Evolutionary conservation across 2,113 vertebrate species (phyloP).

Genomic region (Brachyhypopomus occidentalis): DNA sequence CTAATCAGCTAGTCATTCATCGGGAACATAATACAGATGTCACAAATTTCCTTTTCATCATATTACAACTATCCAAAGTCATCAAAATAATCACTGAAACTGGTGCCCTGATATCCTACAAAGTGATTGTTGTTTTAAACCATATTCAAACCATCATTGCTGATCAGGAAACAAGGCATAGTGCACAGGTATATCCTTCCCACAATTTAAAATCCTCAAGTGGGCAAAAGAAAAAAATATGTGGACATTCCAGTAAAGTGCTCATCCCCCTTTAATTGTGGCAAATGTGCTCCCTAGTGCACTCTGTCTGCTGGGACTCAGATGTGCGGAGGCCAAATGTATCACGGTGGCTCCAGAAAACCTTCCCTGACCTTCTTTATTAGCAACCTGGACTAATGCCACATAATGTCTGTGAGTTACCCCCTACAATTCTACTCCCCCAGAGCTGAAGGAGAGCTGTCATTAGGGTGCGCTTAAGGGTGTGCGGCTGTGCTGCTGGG

Average conservation of each 20-base stretch:
- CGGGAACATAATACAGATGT: neutral
- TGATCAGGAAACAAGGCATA: neutral
- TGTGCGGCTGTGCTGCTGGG: constrained; percentile 84
- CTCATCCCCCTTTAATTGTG: neutral
- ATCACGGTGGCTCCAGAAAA: constrained; percentile 63
- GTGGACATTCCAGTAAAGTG: neutral
- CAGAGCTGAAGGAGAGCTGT: constrained; percentile 83
- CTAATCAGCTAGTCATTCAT: neutral
- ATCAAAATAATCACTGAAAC: neutral
- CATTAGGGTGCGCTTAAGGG: constrained; percentile 85
- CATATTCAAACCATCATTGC: neutral
- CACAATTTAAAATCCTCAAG: no score
- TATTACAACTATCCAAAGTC: neutral
- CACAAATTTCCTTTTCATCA: neutral
- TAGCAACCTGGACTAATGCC: constrained; percentile 77
- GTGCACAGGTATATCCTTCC: no score
- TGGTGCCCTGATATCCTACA: neutral
- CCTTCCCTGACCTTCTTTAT: constrained; percentile 74
- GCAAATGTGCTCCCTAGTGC: constrained; percentile 6
- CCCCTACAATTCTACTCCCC: constrained; percentile 81
- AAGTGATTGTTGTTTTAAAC: neutral
- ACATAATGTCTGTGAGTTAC: constrained; percentile 82
- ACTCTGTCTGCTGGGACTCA: constrained; percentile 47
- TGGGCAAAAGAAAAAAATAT: no score
- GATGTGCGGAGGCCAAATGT: constrained; percentile 64